Base-by-base conservation (phyloP, 1,140 invertebrate genomes). In the Microplitis demolitor region DNA sequence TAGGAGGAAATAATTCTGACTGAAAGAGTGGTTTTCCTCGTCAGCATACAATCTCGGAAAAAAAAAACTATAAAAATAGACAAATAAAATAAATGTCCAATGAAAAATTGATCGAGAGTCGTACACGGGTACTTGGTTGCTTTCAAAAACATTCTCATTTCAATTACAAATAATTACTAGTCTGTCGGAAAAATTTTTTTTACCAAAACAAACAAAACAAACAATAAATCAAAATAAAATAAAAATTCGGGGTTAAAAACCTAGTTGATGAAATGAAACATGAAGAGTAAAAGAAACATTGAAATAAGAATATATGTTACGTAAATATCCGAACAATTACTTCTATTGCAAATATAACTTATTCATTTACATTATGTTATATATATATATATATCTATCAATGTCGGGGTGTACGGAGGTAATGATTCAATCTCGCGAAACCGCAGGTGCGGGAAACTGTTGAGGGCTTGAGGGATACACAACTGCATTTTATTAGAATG, bases 61-160 rank as follows among this genome's bases (percentile, higher is more conserved):
- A 63, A 69, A 61, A 39, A 64, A 64, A 70, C 39, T 34, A 39
- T 33, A 51, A 51, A n/a, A 35, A 66, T 13, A 50, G 37, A 39
- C 4, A 51, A 64, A 71, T 11, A 64, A 53, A 63, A 71, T 11
- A 64, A 53, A 63, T 71, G 13, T 71, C 61, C 68, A 62, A 71
- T 71, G 24, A 63, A 63, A 63, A n/a, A 37, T 24, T 71, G 69
- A 70, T 70, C 35, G 61, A 60, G 58, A 62, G 58, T 35, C 6
- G 58, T 61, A 58, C 6, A 50, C 34, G 13, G 13, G 11, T 58
- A 37, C 53, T 11, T 16, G 33, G 53, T 56, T 8, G 34, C 51
- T 45, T 60, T 61, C 58, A 61, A 35, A 61, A 61, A 58, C 31
- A 58, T 58, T 16, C 54, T 58, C 31, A 13, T 16, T 16, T 58